Conservation (phyloP, 2,797 vertebrate genomes). For the Tragelaphus eurycerus region DNA sequence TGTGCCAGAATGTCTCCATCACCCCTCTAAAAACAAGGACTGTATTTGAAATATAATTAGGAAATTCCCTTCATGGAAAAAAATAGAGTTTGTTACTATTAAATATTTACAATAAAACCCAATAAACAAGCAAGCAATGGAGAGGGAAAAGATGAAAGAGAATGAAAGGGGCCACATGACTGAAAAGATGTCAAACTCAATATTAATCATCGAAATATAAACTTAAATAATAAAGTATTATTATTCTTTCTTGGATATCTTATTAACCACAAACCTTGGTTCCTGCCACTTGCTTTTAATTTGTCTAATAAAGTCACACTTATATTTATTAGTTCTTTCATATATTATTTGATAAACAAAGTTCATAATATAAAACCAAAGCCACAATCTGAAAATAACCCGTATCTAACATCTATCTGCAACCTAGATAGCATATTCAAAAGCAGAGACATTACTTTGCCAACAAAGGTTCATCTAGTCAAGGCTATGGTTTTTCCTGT, state of each 20-base stretch:
- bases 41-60: background rate
- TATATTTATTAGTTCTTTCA: background rate
- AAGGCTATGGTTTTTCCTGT: too few species aligned
- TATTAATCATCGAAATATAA: background rate
- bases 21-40: background rate
- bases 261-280: background rate
- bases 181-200: background rate
- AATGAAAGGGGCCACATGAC: background rate
- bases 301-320: background rate
- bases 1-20: background rate
- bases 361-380: background rate
- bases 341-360: background rate
- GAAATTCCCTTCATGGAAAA: background rate
- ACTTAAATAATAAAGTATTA: background rate
- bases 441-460: too few species aligned
- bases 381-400: background rate
- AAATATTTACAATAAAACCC: background rate
- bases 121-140: background rate
- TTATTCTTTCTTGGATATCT: background rate
- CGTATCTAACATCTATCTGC: background rate
- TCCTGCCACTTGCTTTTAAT: background rate
- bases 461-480: too few species aligned
- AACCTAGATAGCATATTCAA: too few species aligned
- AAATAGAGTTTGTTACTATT: background rate
- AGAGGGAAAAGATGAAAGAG: background rate